These are phyloP conservation scores for Panthera uncia DNA, from an alignment of 2,113 vertebrate genomes.

Conservation along the genomic window DNA sequence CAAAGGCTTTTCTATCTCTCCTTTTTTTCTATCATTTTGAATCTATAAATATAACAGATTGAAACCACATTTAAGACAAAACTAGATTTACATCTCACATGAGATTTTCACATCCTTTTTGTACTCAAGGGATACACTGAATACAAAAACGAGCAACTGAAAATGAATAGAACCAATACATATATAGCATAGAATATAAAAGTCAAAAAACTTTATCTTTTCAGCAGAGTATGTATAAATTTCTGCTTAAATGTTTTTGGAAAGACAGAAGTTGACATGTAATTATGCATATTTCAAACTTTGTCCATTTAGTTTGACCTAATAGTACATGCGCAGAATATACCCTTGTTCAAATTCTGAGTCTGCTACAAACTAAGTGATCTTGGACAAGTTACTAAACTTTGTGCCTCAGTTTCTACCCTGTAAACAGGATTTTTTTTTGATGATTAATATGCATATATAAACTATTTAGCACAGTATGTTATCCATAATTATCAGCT, in stretches of 20 bases:
- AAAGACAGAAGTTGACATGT: neutral
- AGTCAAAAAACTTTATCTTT: neutral
- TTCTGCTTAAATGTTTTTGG: neutral
- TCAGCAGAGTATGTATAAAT: neutral
- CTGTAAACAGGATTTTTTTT: neutral
- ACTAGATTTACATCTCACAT: neutral
- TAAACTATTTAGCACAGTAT: neutral
- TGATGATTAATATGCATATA: neutral
- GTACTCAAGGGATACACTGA: neutral
- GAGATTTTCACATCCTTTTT: conserved; percentile 16
- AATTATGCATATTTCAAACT: neutral
- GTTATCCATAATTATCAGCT: neutral
- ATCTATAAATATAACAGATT: conserved; percentile 21
- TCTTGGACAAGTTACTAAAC: neutral
- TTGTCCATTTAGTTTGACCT: neutral
- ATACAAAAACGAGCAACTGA: neutral
- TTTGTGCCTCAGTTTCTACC: neutral
- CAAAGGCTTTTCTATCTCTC: neutral
- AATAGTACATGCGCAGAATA: neutral
- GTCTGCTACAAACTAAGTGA: neutral
- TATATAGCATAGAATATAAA: neutral
- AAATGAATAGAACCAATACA: neutral
- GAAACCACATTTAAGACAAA: neutral
- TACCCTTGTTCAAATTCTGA: neutral
- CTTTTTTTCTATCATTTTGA: neutral